Percentiles rank a stretch among this genome's conserved stretches.
Evolutionary conservation across 2,113 vertebrate genomes (phyloP).

Genomic region (Corvus moneduloides): DNA sequence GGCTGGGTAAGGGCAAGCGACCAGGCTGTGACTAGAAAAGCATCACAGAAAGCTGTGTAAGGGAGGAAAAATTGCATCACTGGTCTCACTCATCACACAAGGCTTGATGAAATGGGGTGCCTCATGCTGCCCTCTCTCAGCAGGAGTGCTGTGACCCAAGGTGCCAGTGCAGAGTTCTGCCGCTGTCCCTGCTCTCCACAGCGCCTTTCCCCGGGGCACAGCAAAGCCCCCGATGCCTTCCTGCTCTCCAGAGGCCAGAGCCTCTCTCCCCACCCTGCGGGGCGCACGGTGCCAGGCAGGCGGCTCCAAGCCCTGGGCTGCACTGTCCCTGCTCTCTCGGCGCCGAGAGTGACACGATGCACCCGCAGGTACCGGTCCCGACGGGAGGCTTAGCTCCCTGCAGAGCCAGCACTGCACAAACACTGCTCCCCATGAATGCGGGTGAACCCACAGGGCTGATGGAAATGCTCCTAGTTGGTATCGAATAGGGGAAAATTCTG

Average conservation of each 20-base stretch:
- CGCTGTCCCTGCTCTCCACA: rapidly evolving
- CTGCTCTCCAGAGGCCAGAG: background rate
- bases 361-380: rapidly evolving
- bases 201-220: background rate
- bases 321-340: background rate
- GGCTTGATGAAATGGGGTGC: rapidly evolving
- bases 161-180: background rate
- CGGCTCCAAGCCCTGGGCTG: rapidly evolving
- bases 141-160: background rate
- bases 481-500: background rate
- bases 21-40: background rate
- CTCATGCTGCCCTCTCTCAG: too few species aligned
- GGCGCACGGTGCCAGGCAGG: background rate
- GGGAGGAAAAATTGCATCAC: background rate
- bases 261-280: background rate
- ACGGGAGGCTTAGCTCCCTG: background rate
- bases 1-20: background rate
- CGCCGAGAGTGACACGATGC: rapidly evolving
- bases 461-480: background rate
- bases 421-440: rapidly evolving
- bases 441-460: background rate
- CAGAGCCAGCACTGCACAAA: background rate
- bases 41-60: background rate
- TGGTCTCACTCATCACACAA: background rate
- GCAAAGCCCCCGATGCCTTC: background rate